Evolutionary conservation across 2,797 vertebrate genomes (phyloP).

Genomic region (Linurgus olivaceus): DNA sequence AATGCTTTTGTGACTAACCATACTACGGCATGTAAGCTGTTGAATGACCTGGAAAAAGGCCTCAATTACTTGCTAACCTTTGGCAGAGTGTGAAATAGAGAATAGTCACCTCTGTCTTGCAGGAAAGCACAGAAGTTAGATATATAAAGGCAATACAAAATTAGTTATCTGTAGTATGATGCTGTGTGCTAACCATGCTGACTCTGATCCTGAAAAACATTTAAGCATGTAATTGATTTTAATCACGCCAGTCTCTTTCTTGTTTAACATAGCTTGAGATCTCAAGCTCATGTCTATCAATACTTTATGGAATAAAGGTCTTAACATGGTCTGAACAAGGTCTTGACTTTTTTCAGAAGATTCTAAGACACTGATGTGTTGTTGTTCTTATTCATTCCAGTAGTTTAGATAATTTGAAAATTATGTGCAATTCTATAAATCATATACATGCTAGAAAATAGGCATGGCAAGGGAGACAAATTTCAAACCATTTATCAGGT

Average conservation of each 20-base stretch:
- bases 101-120: not conserved
- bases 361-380: not conserved
- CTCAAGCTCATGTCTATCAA: not conserved
- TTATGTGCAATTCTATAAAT: not conserved
- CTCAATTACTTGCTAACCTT: not conserved
- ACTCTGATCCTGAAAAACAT: not conserved
- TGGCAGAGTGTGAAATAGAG: not conserved
- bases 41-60: not conserved
- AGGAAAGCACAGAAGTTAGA: not conserved
- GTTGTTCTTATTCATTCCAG: not conserved
- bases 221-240: not conserved
- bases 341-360: not conserved
- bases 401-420: not conserved
- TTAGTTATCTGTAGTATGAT: not conserved
- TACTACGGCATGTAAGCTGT: not conserved
- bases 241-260: not conserved
- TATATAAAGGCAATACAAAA: not conserved
- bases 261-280: not conserved
- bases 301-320: not conserved
- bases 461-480: not conserved
- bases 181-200: not conserved
- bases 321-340: not conserved
- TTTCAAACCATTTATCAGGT: not conserved
- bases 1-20: not conserved
- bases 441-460: not conserved